These are phyloP conservation scores for Zaprionus davidi DNA, from an alignment of 1,140 invertebrate genomes.

Conservation along the genomic window DNA sequence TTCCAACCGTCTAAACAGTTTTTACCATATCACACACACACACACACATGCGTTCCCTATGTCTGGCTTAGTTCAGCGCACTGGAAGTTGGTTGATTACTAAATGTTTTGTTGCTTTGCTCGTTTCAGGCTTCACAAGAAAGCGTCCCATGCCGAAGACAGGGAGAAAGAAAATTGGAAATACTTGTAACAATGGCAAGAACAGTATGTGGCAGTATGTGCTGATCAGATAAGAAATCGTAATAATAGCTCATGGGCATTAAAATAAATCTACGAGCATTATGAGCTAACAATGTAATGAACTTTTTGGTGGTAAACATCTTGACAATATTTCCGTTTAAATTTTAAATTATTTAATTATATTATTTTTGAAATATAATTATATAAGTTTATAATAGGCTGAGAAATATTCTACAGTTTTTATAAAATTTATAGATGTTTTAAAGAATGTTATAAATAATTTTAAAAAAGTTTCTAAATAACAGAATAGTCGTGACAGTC, in stretches of 20 bases:
- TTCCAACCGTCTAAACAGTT: conserved; percentile 59
- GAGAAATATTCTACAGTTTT: no score
- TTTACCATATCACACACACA: conserved; percentile 46
- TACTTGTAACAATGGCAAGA: not conserved
- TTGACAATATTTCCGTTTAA: no score
- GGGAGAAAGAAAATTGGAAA: not conserved
- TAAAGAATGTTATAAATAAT: no score
- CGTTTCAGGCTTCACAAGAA: conserved; percentile 3
- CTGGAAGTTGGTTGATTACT: conserved; percentile 48
- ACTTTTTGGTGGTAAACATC: no score
- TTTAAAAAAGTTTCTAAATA: no score
- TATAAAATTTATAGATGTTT: no score
- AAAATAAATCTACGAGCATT: not conserved
- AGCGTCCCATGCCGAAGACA: not conserved
- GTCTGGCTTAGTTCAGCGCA: conserved; percentile 55
- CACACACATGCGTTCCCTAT: conserved; percentile 9
- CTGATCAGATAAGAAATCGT: conserved; percentile 6
- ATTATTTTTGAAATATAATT: no score
- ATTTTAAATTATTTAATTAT: no score
- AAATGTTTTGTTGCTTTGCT: conserved; percentile 51
- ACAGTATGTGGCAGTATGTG: not conserved
- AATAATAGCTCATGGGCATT: not conserved
- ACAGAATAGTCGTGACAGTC: no score
- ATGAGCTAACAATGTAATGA: not conserved
- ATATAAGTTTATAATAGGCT: no score